Conservation (phyloP, 2,797 vertebrate genomes). For the Myiotriccus ornatus region DNA sequence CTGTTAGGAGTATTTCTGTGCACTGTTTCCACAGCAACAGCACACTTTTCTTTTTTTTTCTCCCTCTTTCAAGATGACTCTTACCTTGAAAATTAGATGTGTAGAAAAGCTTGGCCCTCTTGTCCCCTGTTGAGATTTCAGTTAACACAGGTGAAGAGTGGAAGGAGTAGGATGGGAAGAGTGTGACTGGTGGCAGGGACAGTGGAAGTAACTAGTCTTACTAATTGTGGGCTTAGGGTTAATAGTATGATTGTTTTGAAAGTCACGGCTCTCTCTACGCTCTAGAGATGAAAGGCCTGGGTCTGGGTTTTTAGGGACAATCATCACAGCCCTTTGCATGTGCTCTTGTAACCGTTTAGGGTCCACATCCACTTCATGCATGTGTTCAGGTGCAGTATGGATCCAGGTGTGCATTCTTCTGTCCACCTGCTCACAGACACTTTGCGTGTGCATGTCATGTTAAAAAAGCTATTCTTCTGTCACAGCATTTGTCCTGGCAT, state of each 20-base stretch:
- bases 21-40: conserved; percentile 35
- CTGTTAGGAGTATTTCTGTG: neutral
- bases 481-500: neutral
- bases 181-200: neutral
- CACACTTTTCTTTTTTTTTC: neutral
- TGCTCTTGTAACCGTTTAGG: neutral
- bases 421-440: neutral
- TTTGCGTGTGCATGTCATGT: neutral
- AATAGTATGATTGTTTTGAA: neutral
- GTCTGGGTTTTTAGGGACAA: neutral
- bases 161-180: neutral
- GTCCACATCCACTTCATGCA: neutral
- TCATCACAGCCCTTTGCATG: neutral
- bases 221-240: neutral
- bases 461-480: neutral
- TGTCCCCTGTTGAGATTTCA: neutral
- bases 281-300: neutral
- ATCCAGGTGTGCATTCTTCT: neutral
- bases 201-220: neutral
- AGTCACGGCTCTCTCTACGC: neutral
- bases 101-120: neutral
- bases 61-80: neutral
- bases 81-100: neutral
- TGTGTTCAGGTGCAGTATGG: neutral
- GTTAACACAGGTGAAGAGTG: neutral